phyloP scores from a whole-genome alignment of 2,113 vertebrate species.

The Crotalus horridus region DNA sequence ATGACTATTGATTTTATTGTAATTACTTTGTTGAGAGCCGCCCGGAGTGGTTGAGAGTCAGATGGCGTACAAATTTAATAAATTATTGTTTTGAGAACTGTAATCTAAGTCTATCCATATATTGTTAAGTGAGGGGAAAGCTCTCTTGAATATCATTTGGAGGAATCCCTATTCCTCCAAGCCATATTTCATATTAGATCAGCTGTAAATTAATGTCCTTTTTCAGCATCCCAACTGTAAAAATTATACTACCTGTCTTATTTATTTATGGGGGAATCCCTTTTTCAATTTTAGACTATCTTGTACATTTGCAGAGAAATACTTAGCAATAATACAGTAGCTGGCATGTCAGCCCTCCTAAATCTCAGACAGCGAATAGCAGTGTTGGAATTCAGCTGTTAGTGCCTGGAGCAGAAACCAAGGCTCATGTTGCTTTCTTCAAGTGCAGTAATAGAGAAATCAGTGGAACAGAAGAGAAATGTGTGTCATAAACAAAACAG shows the following conservation, averaged over 20 bases:
- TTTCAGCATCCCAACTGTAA: not conserved
- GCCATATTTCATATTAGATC: not conserved
- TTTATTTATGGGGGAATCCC: not conserved
- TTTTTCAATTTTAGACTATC: slow-evolving; percentile 6
- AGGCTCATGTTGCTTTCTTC: slow-evolving; percentile 35
- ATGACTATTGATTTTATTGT: not conserved
- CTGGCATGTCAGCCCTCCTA: not conserved
- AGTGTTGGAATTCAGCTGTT: slow-evolving; percentile 53
- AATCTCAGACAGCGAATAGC: slow-evolving; percentile 30
- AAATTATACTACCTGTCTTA: not conserved
- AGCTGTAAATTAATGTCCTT: not conserved
- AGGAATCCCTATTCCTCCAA: not conserved
- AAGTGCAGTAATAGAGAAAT: slow-evolving; percentile 58
- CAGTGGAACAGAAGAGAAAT: slow-evolving; percentile 61
- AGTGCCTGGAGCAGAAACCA: slow-evolving; percentile 43
- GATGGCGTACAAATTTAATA: not conserved
- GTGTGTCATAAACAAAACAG: slow-evolving; percentile 66
- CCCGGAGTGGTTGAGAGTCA: not conserved
- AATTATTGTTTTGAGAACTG: not conserved
- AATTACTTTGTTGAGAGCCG: not conserved
- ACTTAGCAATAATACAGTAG: not conserved
- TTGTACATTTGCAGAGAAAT: not conserved
- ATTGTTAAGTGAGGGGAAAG: not conserved
- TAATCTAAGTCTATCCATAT: not conserved
- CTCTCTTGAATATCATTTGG: not conserved